Evolutionary conservation across 2,113 vertebrate species (phyloP), one percentile per base, ranked within the genome.

Genomic region (Patagioenas fasciata): DNA sequence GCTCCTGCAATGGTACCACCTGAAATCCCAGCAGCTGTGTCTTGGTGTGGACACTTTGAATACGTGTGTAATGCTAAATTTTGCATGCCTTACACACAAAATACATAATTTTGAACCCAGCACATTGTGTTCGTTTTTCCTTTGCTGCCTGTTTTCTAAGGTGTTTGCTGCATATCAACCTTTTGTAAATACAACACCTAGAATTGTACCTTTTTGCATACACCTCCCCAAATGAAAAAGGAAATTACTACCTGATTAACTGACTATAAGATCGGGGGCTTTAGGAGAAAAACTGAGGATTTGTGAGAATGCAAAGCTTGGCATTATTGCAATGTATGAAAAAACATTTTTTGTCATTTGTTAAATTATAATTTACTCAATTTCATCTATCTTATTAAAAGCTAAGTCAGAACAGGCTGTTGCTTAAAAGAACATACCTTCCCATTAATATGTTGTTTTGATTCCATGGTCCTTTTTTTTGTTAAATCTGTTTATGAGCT

Each of bases 401-500:
- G 83, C 92, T 92, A 64, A 10, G 8, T 73, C 2, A 16, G 69
- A 97, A 65, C 90, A 93, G 92, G 92, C 92, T 94, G 96, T 94
- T 96, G 96, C 93, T 95, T 93, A 93, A 95, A 89, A 85, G 95
- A 96, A 92, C 91, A 89, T 92, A 92, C 77, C 50, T 92, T 86
- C 31, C 83, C 62, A 66, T 79, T 80, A 96, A 95, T 93, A 95
- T 92, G 88, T 89, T 95, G 92, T 91, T 94, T 96, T 94, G 80
- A 75, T 91, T 92, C 80, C 61, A 20, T 32, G 31, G 28, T 80
- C 61, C 88, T 84, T 94, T 95, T 40, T 96, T 96, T 86, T 90
- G 75, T 95, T 96, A 80, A 92, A 91, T 92, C 80, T 84, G 92
- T 94, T 97, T 93, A 88, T 94, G 96, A 96, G 92, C 83, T 93